These are phyloP conservation scores for Hoplostethus mediterraneus DNA, from an alignment of 2,797 vertebrate genomes.

Conservation along the genomic window DNA sequence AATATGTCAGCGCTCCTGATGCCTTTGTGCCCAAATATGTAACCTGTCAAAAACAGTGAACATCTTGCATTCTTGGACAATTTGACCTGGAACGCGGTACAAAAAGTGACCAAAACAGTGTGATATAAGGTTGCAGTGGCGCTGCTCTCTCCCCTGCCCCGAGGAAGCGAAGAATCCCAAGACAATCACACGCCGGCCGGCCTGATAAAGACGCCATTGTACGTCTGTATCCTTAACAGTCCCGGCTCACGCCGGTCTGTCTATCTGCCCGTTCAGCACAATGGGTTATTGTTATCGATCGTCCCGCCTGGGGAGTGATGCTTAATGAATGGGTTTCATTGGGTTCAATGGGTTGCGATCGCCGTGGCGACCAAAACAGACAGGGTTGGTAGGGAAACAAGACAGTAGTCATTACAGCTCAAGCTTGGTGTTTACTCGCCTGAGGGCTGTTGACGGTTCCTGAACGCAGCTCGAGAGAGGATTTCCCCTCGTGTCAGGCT, in stretches of 20 bases:
- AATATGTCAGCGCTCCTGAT: background rate
- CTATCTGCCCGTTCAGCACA: slow-evolving; percentile 45
- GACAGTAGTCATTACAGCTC: slow-evolving; percentile 64
- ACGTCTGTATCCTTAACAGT: slow-evolving; percentile 42
- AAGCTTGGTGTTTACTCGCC: slow-evolving; percentile 51
- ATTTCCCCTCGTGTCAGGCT: slow-evolving; percentile 47
- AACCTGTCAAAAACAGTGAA: slow-evolving; percentile 33
- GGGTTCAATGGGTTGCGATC: no score
- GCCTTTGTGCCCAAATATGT: background rate
- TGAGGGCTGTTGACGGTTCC: slow-evolving; percentile 44
- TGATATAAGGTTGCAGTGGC: slow-evolving; percentile 39
- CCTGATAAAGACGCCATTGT: slow-evolving; percentile 59
- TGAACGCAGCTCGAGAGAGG: slow-evolving; percentile 43
- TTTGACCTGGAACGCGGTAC: slow-evolving; percentile 6
- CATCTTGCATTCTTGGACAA: slow-evolving; percentile 39
- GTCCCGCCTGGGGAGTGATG: slow-evolving; percentile 28
- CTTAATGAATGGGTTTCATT: slow-evolving; percentile 45
- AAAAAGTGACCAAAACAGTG: slow-evolving; percentile 15
- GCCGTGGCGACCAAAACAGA: slow-evolving; percentile 54
- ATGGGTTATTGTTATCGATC: slow-evolving; percentile 57
- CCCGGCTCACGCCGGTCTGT: slow-evolving; percentile 26
- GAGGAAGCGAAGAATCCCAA: slow-evolving; percentile 39
- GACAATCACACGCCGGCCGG: slow-evolving; percentile 34
- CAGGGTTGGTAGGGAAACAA: slow-evolving; percentile 58
- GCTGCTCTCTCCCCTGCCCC: slow-evolving; percentile 6